Conservation (phyloP, 2,888 invertebrate species). For the Boloria euphrosyne region DNA sequence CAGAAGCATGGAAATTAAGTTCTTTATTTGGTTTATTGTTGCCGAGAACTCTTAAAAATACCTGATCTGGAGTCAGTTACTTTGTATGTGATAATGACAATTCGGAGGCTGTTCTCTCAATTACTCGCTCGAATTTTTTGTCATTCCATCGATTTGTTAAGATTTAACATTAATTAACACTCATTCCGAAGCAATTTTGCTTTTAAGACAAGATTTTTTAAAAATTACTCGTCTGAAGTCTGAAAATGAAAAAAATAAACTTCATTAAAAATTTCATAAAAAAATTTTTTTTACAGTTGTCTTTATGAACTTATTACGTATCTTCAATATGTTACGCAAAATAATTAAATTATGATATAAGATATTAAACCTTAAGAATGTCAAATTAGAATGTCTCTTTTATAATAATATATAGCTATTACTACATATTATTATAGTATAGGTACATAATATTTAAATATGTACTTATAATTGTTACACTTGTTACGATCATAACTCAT, state of each 20-base stretch:
- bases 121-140: conserved; percentile 67
- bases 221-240: not conserved
- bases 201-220: conserved; percentile 30
- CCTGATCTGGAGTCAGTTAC: conserved; percentile 35
- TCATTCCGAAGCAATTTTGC: conserved; percentile 55
- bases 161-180: conserved; percentile 59
- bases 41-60: conserved; percentile 15
- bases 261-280: not conserved
- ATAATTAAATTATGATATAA: not conserved
- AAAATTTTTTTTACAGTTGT: too few relatives aligned
- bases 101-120: conserved; percentile 48
- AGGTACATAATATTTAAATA: too few relatives aligned
- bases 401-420: too few relatives aligned
- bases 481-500: not conserved
- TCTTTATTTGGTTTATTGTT: conserved; percentile 21
- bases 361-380: too few relatives aligned
- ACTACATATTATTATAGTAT: too few relatives aligned
- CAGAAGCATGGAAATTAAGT: conserved; percentile 7
- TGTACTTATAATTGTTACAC: too few relatives aligned
- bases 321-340: not conserved
- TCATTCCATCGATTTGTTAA: conserved; percentile 50
- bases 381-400: too few relatives aligned
- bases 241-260: not conserved
- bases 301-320: too few relatives aligned
- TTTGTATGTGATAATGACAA: conserved; percentile 60